phyloP scores from a whole-genome alignment of 2,888 invertebrate genomes.

The Pteria penguin region DNA sequence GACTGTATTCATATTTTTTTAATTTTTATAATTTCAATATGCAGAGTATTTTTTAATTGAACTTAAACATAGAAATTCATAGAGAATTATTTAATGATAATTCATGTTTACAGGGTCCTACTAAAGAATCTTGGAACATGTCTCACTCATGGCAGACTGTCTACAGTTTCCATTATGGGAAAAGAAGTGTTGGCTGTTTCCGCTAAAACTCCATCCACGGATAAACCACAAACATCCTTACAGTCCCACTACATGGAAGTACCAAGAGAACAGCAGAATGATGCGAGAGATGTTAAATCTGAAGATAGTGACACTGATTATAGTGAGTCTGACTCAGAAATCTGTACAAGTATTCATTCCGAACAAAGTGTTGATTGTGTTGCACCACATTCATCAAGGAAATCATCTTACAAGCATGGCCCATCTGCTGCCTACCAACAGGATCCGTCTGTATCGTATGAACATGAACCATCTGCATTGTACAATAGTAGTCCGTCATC shows the following conservation, averaged over 20 bases:
- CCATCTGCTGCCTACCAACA: not conserved
- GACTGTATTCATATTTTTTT: not conserved
- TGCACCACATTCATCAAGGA: too few relatives aligned
- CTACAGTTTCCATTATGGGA: conserved; percentile 29
- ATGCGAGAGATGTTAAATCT: not conserved
- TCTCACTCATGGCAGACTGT: conserved; percentile 33
- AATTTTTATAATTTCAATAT: not conserved
- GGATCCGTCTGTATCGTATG: not conserved
- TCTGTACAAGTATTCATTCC: too few relatives aligned
- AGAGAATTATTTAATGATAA: not conserved
- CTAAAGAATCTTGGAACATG: conserved; percentile 33
- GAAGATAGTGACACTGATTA: not conserved
- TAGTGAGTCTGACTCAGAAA: too few relatives aligned
- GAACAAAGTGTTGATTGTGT: too few relatives aligned
- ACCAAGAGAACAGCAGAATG: not conserved
- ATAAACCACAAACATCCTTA: not conserved
- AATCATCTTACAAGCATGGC: too few relatives aligned
- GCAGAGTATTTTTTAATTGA: not conserved
- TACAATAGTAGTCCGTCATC: not conserved
- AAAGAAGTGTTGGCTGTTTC: not conserved
- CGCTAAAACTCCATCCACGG: not conserved
- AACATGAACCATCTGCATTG: not conserved
- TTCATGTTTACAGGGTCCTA: conserved; percentile 18
- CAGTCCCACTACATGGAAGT: not conserved
- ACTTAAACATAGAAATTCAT: not conserved